These are phyloP conservation scores for Holacanthus passer DNA, from an alignment of 2,113 vertebrate species.

Conservation along the genomic window DNA sequence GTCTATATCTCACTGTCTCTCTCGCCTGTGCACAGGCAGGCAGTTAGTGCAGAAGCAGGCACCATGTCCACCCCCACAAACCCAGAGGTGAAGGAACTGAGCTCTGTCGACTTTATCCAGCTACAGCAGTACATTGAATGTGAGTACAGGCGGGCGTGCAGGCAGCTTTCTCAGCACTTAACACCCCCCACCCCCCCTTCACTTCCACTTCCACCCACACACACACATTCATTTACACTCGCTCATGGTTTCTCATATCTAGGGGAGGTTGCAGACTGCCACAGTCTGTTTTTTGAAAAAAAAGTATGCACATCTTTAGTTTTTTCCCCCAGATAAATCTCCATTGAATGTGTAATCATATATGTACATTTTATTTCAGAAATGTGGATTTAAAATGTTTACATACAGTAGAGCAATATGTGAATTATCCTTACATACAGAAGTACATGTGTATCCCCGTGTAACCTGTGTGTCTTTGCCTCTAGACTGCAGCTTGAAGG, in stretches of 20 bases:
- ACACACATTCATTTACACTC: slow-evolving; percentile 67
- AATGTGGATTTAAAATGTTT: neutral
- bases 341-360: slow-evolving; percentile 8
- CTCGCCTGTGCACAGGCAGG: slow-evolving; percentile 64
- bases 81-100: slow-evolving; percentile 87
- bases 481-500: slow-evolving; percentile 91
- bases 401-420: neutral
- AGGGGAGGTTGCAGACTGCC: slow-evolving; percentile 57
- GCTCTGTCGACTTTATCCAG: slow-evolving; percentile 92
- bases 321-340: neutral
- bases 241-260: slow-evolving; percentile 65
- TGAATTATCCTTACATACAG: neutral
- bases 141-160: slow-evolving; percentile 83
- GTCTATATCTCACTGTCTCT: slow-evolving; percentile 54
- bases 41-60: slow-evolving; percentile 69
- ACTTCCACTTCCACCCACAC: slow-evolving; percentile 57
- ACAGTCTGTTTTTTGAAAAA: slow-evolving; percentile 24
- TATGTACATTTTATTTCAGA: neutral
- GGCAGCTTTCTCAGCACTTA: slow-evolving; percentile 57
- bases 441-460: slow-evolving; percentile 7
- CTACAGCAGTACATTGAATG: slow-evolving; percentile 95
- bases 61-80: slow-evolving; percentile 82
- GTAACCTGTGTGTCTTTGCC: slow-evolving; percentile 58
- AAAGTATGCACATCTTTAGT: slow-evolving; percentile 19
- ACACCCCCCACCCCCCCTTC: slow-evolving; percentile 30